Evolutionary conservation across 1,140 invertebrate species (phyloP).

Genomic region (Anastrepha ludens): DNA sequence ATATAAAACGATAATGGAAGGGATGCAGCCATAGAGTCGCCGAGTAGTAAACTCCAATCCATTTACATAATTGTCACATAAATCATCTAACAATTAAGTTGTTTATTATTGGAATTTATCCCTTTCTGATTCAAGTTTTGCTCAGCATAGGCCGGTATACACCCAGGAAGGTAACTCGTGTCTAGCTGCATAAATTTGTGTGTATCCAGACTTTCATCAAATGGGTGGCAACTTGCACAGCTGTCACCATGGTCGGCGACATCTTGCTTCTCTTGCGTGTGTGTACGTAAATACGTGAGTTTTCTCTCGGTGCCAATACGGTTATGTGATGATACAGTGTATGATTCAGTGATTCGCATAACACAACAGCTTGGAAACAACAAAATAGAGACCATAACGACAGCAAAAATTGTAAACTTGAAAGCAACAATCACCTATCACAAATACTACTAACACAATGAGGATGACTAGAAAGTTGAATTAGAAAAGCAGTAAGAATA

Average conservation of each 20-base stretch:
- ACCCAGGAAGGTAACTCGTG: not conserved
- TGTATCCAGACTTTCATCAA: not conserved
- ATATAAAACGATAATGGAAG: not conserved
- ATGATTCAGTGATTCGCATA: conserved; percentile 31
- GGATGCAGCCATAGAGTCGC: not conserved
- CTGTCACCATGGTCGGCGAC: not conserved
- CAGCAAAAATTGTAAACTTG: conserved; percentile 21
- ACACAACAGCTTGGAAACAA: conserved; percentile 26
- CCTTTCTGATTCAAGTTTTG: not conserved
- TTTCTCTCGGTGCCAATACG: not conserved
- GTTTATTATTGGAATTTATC: conserved; percentile 48
- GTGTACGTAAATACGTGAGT: not conserved
- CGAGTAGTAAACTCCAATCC: not conserved
- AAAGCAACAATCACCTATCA: not conserved
- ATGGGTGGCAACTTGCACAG: conserved; percentile 27
- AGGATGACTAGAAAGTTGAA: not conserved
- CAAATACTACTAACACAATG: not conserved
- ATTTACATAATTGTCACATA: conserved; percentile 51
- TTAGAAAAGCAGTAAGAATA: not conserved
- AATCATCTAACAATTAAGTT: conserved; percentile 50
- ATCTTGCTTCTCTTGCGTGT: not conserved
- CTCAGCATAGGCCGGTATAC: not conserved
- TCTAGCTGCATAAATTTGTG: not conserved
- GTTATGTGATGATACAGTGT: conserved; percentile 13
- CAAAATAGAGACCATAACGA: conserved; percentile 25